Base-by-base conservation (phyloP, 2,113 vertebrate genomes). In the Coptodon bakossiorum region DNA sequence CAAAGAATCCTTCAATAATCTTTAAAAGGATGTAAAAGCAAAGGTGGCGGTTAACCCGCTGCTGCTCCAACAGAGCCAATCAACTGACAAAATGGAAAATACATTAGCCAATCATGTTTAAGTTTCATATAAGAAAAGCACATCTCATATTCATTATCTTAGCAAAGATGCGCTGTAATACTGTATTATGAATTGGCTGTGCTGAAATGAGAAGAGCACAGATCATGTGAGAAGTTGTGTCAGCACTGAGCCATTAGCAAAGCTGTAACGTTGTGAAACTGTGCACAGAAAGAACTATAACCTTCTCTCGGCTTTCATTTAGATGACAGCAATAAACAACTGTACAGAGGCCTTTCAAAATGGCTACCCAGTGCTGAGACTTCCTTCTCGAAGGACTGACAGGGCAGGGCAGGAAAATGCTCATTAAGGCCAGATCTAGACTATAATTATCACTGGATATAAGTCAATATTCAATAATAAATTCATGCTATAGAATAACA, bases 1-100 rank as follows among this genome's bases (percentile, higher is more conserved):
- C 3, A 45, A 73, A 76, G 24, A 76, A 76, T 29, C 43, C 71
- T 76, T 76, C 24, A 48, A 27, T 6, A 45, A 73, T 73, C 38
- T 45, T 14, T 76, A 76, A 27, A 76, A 48, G 40, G 24, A 76
- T 31, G 16, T 50, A 78, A 31, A 50, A 78, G 71, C 43, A 50
- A 78, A 31, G 4, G 27, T 50, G 16, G 0, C 1, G 1, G 43
- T 50, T 78, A 17, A 19, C 24, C 43, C 3, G 3, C 43, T 50
- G 43, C 71, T 76, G 16, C 24, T 24, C 16, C 71, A 10, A 0
- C 16, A 50, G 71, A 31, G 16, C 71, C 14, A 50, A 76, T 76
- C 24, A 76, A 76, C 43, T 50, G 16, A 11, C 16, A 11, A 76
- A 50, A 76, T 31, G 3, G 16, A 48, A 76, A 76, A 76, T 76